Conservation (phyloP, 2,113 vertebrate genomes). For the Sciurus niger region DNA sequence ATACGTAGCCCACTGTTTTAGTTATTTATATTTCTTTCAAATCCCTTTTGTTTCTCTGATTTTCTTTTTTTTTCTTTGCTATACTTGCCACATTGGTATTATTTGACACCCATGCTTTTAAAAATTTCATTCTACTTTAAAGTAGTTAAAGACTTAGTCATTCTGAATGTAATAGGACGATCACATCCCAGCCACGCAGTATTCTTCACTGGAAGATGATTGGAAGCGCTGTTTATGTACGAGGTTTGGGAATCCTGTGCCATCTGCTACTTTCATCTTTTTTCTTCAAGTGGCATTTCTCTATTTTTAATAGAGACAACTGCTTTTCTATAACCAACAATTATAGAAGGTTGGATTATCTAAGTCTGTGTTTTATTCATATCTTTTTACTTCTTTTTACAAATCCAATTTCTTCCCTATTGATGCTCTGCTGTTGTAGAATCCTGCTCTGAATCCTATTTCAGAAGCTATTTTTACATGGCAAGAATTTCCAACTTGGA, state of each 20-base stretch:
- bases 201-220: background rate
- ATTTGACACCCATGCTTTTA: background rate
- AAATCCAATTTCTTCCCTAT: constrained; percentile 52
- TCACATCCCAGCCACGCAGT: no score
- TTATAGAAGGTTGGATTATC: constrained; percentile 43
- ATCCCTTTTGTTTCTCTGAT: background rate
- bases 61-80: background rate
- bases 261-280: constrained; percentile 54
- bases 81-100: background rate
- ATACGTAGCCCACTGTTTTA: background rate
- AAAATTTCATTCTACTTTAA: background rate
- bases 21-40: constrained; percentile 21
- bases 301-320: constrained; percentile 53
- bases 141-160: background rate
- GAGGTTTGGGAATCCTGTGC: background rate
- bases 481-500: constrained; percentile 42
- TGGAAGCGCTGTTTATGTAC: background rate
- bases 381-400: constrained; percentile 46
- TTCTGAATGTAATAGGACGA: background rate
- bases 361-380: constrained; percentile 54
- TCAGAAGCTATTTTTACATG: constrained; percentile 49
- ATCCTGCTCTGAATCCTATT: constrained; percentile 5
- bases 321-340: constrained; percentile 54
- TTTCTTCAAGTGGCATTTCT: constrained; percentile 47
- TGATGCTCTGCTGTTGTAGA: constrained; percentile 2